These are phyloP conservation scores for Eutrigla gurnardus DNA, from an alignment of 2,797 vertebrate genomes.

Conservation along the genomic window DNA sequence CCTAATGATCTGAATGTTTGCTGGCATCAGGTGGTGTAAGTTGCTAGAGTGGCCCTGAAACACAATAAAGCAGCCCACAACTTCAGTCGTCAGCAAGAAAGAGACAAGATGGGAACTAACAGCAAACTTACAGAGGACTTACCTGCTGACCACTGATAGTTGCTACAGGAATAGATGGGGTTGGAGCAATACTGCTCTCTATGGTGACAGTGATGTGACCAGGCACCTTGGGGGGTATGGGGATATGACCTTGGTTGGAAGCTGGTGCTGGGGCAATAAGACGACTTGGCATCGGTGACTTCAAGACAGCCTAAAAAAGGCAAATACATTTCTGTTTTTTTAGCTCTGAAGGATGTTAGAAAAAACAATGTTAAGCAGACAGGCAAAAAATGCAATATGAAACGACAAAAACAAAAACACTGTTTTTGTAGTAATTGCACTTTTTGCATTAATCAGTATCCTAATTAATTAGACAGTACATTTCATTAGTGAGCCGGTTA, in stretches of 20 bases:
- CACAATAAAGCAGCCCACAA: slow-evolving; percentile 23
- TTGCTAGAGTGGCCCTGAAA: slow-evolving; percentile 94
- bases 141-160: slow-evolving; percentile 99
- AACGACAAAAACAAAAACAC: background rate
- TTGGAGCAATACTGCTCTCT: slow-evolving; percentile 93
- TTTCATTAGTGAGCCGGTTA: background rate
- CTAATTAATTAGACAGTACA: background rate
- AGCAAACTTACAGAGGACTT: slow-evolving; percentile 26
- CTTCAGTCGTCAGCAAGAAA: slow-evolving; percentile 25
- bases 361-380: background rate
- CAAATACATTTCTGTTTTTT: background rate
- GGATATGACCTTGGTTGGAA: slow-evolving; percentile 87
- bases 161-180: slow-evolving; percentile 96
- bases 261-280: slow-evolving; percentile 98
- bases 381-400: background rate
- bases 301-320: slow-evolving; percentile 88
- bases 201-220: slow-evolving; percentile 94
- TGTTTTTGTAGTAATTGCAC: background rate
- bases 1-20: slow-evolving; percentile 96
- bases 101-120: background rate
- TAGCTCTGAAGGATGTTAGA: background rate
- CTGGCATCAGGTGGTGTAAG: slow-evolving; percentile 94
- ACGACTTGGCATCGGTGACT: slow-evolving; percentile 94
- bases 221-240: slow-evolving; percentile 92
- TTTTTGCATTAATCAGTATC: background rate